phyloP scores from a whole-genome alignment of 2,113 vertebrate genomes.

The Psettodes erumei region DNA sequence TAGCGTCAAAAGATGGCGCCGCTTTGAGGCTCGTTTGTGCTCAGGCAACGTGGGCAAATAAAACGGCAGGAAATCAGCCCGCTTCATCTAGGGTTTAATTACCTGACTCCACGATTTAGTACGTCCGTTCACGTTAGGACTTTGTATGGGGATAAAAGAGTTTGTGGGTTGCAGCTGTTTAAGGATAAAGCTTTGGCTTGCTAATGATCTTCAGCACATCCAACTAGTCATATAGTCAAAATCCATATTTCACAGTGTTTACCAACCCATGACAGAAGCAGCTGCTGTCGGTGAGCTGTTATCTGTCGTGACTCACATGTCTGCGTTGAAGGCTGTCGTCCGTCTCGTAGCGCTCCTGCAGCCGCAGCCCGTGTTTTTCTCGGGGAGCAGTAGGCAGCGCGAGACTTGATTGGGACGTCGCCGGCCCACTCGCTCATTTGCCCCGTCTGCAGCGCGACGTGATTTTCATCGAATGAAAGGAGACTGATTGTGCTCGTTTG shows the following conservation, averaged over 20 bases:
- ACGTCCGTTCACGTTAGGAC: background rate
- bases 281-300: conserved; percentile 29
- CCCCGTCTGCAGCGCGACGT: conserved; percentile 48
- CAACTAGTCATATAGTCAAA: conserved; percentile 22
- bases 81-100: background rate
- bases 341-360: conserved; percentile 53
- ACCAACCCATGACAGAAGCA: conserved; percentile 28
- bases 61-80: no score
- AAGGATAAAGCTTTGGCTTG: conserved; percentile 22
- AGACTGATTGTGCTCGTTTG: conserved; percentile 32
- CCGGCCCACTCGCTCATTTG: conserved; percentile 33
- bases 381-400: conserved; percentile 29
- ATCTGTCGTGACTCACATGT: conserved; percentile 42
- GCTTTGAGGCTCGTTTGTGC: no score
- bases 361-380: conserved; percentile 64
- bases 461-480: conserved; percentile 21
- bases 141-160: background rate
- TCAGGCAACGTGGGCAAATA: no score
- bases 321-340: conserved; percentile 33
- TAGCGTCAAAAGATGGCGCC: no score
- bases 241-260: conserved; percentile 15
- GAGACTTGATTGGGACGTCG: conserved; percentile 57
- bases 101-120: background rate
- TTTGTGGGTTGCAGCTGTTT: background rate
- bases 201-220: conserved; percentile 10